Evolutionary conservation across 2,797 vertebrate species (phyloP), one percentile per base, ranked within the genome.

Genomic region (Neostethus bicornis): DNA sequence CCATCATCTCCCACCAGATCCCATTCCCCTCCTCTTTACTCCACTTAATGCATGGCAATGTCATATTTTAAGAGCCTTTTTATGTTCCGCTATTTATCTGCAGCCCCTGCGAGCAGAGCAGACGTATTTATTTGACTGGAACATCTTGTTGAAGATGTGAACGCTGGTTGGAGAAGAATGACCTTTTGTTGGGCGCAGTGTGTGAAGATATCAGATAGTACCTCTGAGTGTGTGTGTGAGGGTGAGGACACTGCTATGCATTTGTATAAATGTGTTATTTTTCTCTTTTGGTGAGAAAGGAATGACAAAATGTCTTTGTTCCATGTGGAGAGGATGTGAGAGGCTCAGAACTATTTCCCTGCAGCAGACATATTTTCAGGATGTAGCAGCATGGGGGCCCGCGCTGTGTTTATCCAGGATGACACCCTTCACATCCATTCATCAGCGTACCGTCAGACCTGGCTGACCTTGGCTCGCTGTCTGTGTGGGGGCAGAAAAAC

Each of bases 341-440:
- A 61, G 53, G 77, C 76, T 75, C 64, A 56, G 64, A 56, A 76
- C 59, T 50, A 51, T 74, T 78, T 81, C 72, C 79, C 79, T 80
- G 51, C 29, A 66, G 67, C 60, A 71, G 66, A 54, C 69, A 44
- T 80, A 80, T 87, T 86, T 84, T 86, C 75, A 88, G 83, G 87
- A 83, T 78, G 73, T 71, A 85, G 70, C 80, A 65, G 78, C 84
- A 81, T 85, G 83, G 79, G 80, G 65, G 75, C 79, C 32, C 60
- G 8, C 67, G 73, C 77, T 75, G 62, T 83, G 75, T 88, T 90
- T 87, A 70, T 87, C 74, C 77, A 82, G 81, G 76, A 84, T 65
- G 79, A 86, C 75, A 84, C 74, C 70, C 69, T 66, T 81, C 71
- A 80, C 78, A 72, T 87, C 67, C 85, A 88, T 88, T 84, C 79